phyloP scores from a whole-genome alignment of 2,113 vertebrate species.

The Gopherus evgoodei region DNA sequence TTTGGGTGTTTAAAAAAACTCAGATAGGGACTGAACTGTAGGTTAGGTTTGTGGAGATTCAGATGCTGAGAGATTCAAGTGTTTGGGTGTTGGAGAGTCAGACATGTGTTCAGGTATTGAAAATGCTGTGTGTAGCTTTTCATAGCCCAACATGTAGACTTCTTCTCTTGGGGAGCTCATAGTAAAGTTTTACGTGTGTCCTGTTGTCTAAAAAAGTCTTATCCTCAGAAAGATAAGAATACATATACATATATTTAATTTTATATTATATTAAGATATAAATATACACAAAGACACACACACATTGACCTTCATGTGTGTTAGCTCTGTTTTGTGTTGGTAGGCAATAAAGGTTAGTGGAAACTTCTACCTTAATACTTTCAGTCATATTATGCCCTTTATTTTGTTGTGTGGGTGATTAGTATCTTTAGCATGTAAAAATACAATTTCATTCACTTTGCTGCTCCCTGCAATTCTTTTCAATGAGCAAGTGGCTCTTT shows the following conservation, averaged over 20 bases:
- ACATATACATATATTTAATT: background rate
- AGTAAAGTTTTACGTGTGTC: background rate
- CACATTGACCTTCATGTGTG: accelerated
- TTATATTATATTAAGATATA: background rate
- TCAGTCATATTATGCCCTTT: background rate
- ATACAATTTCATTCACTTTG: background rate
- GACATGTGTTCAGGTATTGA: background rate
- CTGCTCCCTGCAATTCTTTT: constrained; percentile 7
- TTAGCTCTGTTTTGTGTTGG: background rate
- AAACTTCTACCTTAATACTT: accelerated
- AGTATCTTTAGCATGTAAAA: background rate
- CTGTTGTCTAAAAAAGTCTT: accelerated
- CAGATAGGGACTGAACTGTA: accelerated
- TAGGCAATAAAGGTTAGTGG: accelerated
- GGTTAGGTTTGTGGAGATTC: background rate
- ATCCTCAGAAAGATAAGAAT: background rate
- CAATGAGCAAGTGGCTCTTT: constrained; percentile 7
- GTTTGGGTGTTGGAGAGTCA: background rate
- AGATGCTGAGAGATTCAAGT: background rate
- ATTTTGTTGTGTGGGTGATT: accelerated
- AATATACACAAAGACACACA: background rate
- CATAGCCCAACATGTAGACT: background rate
- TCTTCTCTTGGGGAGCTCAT: background rate
- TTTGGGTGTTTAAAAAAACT: accelerated
- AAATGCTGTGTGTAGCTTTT: background rate